Percentiles rank a stretch among this genome's conserved stretches.
Conservation (phyloP, 1,140 invertebrate species). For the Papilio glaucus region DNA sequence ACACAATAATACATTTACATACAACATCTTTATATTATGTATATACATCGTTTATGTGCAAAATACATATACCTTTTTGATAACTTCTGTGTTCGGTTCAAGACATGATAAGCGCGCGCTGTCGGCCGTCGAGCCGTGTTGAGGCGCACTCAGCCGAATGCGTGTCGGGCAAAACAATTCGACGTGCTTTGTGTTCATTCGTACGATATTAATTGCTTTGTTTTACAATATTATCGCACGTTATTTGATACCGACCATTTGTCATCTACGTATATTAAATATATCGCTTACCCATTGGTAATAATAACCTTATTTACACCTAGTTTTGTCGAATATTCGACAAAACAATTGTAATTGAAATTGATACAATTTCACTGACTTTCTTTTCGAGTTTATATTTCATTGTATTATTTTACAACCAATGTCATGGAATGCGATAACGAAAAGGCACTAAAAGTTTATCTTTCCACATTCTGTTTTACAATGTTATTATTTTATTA, state of each 20-base stretch:
- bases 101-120: slow-evolving; percentile 34
- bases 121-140: not conserved
- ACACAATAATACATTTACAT: too few species aligned
- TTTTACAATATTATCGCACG: slow-evolving; percentile 21
- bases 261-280: slow-evolving; percentile 4
- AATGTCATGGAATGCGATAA: slow-evolving; percentile 16
- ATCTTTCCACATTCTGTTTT: slow-evolving; percentile 21
- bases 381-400: slow-evolving; percentile 16
- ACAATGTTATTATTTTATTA: slow-evolving; percentile 26
- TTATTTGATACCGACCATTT: slow-evolving; percentile 24
- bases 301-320: too few species aligned
- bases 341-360: not conserved
- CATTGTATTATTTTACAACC: not conserved
- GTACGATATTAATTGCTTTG: slow-evolving; percentile 31
- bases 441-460: slow-evolving; percentile 29
- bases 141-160: not conserved
- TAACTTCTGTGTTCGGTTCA: slow-evolving; percentile 25
- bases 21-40: too few species aligned
- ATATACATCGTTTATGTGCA: not conserved
- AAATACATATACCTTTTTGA: slow-evolving; percentile 26
- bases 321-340: too few species aligned
- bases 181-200: slow-evolving; percentile 25
- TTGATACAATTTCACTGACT: not conserved
- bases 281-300: slow-evolving; percentile 9
- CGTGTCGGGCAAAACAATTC: slow-evolving; percentile 27